These are phyloP conservation scores for Caenorhabditis zanzibari DNA, from an alignment of 2,888 invertebrate genomes.

Conservation along the genomic window DNA sequence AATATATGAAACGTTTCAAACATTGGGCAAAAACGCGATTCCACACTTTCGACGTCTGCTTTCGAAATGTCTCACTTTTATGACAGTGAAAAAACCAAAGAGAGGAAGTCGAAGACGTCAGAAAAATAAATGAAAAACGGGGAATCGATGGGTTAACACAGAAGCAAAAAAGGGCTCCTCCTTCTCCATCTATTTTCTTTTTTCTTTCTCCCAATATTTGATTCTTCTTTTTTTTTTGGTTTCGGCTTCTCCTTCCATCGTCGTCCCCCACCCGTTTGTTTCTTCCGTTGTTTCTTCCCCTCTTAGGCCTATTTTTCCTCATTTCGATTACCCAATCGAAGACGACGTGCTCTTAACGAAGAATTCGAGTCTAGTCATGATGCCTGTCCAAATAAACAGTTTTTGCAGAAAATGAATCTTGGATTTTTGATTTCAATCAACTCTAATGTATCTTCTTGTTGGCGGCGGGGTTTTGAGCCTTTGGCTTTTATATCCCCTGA, in stretches of 20 bases:
- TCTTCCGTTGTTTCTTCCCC: constrained; percentile 20
- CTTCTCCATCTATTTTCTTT: neutral
- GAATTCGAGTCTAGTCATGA: constrained; percentile 26
- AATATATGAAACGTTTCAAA: no score
- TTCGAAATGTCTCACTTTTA: neutral
- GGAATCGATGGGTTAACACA: constrained; percentile 45
- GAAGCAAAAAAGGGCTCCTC: constrained; percentile 17
- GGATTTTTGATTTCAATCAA: constrained; percentile 10
- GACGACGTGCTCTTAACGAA: constrained; percentile 8
- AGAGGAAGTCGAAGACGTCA: constrained; percentile 43
- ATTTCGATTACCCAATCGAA: constrained; percentile 21
- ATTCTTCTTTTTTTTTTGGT: constrained; percentile 32
- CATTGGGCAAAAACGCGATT: no score
- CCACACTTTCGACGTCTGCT: no score
- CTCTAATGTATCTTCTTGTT: neutral
- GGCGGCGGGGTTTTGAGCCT: no score
- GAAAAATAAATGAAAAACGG: constrained; percentile 53
- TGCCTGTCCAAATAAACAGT: constrained; percentile 27
- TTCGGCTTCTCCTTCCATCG: constrained; percentile 15
- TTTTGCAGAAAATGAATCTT: constrained; percentile 29
- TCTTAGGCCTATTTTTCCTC: constrained; percentile 10
- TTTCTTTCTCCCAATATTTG: constrained; percentile 42
- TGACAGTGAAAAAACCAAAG: neutral
- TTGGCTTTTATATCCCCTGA: neutral
- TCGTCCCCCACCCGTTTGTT: constrained; percentile 17